Conservation (phyloP, 2,113 vertebrate species). For the Prunella himalayana region DNA sequence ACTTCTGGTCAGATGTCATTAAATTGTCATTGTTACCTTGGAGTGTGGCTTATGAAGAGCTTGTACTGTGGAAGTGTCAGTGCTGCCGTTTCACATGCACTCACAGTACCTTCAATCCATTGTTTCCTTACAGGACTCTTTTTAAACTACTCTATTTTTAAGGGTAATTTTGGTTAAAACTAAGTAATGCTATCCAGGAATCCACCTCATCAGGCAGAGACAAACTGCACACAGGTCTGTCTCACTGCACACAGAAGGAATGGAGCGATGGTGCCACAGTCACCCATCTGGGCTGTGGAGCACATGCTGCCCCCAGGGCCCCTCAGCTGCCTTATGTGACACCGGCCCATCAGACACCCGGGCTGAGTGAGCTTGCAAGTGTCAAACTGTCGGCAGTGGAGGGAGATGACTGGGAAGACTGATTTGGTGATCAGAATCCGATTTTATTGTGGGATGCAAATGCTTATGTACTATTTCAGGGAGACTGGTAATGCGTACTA, state of each 20-base stretch:
- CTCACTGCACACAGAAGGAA: background rate
- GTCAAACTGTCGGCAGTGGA: background rate
- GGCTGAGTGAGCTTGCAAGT: background rate
- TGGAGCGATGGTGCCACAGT: fast-evolving
- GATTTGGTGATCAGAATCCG: too few species aligned
- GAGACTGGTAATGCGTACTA: too few species aligned
- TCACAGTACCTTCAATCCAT: background rate
- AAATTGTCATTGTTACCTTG: background rate
- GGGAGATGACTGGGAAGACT: too few species aligned
- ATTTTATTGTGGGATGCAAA: too few species aligned
- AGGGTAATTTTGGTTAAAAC: background rate
- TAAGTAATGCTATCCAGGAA: background rate
- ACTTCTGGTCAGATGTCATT: background rate
- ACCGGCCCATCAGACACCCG: fast-evolving
- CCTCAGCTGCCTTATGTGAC: background rate
- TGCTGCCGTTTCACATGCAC: fast-evolving
- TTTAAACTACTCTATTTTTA: background rate
- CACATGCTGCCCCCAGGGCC: fast-evolving
- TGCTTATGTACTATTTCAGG: too few species aligned
- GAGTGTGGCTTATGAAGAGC: background rate
- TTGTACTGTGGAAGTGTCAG: background rate
- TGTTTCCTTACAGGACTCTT: background rate
- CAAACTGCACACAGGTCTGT: background rate
- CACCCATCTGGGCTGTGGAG: fast-evolving
- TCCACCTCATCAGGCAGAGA: background rate